phyloP scores from a whole-genome alignment of 2,888 invertebrate species.

The Poecilobothrus nobilitatus region DNA sequence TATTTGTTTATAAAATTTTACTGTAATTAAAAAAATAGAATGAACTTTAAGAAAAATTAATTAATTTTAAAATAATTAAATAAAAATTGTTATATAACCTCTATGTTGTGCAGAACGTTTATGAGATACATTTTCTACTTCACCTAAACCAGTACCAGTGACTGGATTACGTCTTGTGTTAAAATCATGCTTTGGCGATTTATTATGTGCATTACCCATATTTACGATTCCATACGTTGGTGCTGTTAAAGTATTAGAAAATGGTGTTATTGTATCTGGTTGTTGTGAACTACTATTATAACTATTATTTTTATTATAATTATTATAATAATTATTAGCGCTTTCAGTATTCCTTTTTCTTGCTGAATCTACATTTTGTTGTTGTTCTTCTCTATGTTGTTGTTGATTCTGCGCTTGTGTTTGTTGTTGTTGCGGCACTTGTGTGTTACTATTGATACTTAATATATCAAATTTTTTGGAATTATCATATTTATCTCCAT shows the following conservation, averaged over 20 bases:
- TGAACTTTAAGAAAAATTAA: too few relatives aligned
- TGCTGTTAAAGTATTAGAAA: slow-evolving; percentile 25
- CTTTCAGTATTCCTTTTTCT: slow-evolving; percentile 17
- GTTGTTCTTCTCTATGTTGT: background rate
- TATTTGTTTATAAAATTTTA: too few relatives aligned
- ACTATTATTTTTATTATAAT: too few relatives aligned
- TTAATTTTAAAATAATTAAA: too few relatives aligned
- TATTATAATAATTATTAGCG: too few relatives aligned
- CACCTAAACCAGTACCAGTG: slow-evolving; percentile 31
- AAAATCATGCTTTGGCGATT: background rate
- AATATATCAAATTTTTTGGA: background rate
- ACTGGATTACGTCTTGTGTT: slow-evolving; percentile 30
- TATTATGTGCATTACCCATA: background rate
- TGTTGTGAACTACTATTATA: too few relatives aligned
- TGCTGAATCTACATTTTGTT: background rate
- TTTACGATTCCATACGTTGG: background rate
- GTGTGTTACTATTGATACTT: background rate
- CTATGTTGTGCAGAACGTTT: slow-evolving; percentile 27
- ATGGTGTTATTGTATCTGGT: slow-evolving; percentile 24
- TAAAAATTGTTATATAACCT: too few relatives aligned
- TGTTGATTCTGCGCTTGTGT: background rate
- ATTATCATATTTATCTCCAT: background rate
- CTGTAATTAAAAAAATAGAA: too few relatives aligned
- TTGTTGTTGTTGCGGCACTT: too few relatives aligned
- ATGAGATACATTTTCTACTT: slow-evolving; percentile 26